These are phyloP conservation scores for Polypedilum pembai DNA, from an alignment of 1,140 invertebrate genomes.

Conservation along the genomic window DNA sequence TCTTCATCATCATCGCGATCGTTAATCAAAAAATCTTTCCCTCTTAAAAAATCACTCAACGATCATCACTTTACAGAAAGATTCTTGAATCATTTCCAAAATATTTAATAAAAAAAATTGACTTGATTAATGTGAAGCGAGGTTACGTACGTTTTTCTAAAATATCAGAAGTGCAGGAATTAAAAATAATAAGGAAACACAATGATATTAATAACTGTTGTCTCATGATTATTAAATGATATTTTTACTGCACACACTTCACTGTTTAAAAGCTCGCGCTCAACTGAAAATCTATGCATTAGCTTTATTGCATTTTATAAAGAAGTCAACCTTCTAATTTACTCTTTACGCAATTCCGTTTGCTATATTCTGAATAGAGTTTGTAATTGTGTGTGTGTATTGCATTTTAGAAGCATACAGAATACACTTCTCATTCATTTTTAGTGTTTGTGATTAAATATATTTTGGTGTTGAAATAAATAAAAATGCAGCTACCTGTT, in stretches of 20 bases:
- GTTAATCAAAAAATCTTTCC: not conserved
- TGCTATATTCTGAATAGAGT: not conserved
- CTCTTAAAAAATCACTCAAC: slow-evolving; percentile 2
- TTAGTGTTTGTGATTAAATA: no score
- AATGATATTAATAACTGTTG: not conserved
- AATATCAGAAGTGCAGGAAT: not conserved
- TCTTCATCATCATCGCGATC: not conserved
- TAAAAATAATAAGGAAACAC: not conserved
- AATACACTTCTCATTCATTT: no score
- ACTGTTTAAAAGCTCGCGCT: not conserved
- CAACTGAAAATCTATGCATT: slow-evolving; percentile 5
- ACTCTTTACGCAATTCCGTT: slow-evolving; percentile 1
- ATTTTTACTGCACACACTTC: not conserved
- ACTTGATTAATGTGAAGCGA: not conserved
- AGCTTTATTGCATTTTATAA: not conserved
- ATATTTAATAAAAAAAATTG: not conserved
- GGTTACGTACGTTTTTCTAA: not conserved
- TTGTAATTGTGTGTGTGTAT: no score
- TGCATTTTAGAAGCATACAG: no score
- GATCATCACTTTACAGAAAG: not conserved
- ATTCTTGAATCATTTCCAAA: not conserved
- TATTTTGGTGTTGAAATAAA: no score
- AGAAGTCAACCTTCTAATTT: not conserved
- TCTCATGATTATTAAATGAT: not conserved
- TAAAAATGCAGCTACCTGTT: no score